Evolutionary conservation across 2,797 vertebrate genomes (phyloP).

Genomic region (Urophycis tenuis): DNA sequence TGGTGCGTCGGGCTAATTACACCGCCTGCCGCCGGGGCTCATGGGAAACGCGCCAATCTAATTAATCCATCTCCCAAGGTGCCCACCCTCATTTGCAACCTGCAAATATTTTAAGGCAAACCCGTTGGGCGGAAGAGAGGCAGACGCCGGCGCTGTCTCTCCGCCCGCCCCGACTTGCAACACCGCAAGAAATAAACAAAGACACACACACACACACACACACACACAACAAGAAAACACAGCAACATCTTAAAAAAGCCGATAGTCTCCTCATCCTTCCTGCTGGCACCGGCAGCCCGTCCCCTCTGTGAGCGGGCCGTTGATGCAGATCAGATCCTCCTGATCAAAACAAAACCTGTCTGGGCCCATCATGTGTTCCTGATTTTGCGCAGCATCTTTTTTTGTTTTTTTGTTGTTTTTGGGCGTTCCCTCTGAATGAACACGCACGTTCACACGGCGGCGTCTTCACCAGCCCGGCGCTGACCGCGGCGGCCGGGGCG

Average conservation of each 20-base stretch:
- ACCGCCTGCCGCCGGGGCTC: constrained; percentile 37
- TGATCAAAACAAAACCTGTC: not conserved
- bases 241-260: no score
- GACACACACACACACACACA: no score
- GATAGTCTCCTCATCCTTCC: not conserved
- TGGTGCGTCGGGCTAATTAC: constrained; percentile 49
- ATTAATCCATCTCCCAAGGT: constrained; percentile 52
- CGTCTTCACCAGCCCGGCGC: not conserved
- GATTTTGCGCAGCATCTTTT: not conserved
- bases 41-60: constrained; percentile 49
- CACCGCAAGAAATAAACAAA: not conserved
- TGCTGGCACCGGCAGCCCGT: not conserved
- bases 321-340: not conserved
- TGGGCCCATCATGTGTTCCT: no score
- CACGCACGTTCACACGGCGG: not conserved
- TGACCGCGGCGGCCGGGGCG: not conserved
- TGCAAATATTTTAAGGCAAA: constrained; percentile 27
- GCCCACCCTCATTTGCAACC: constrained; percentile 41
- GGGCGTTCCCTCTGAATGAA: not conserved
- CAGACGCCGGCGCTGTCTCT: constrained; percentile 3
- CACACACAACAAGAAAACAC: not conserved
- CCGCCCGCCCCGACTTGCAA: not conserved
- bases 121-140: constrained; percentile 17
- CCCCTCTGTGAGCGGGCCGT: not conserved
- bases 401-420: no score